Conservation (phyloP, 2,797 vertebrate species). For the Lindbergichthys nudifrons region DNA sequence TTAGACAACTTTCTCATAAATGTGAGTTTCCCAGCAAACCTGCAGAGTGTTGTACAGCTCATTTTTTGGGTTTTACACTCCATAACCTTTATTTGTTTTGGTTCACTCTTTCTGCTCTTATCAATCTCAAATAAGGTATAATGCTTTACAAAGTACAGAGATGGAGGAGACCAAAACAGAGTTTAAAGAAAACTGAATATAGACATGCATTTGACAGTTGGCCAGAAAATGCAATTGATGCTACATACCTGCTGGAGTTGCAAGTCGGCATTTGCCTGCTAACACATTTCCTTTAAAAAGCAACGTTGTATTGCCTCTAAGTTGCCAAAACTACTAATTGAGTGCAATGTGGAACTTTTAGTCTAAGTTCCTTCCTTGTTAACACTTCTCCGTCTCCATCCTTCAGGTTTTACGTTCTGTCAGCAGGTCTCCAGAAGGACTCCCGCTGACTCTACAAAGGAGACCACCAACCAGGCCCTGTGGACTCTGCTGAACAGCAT, state of each 20-base stretch:
- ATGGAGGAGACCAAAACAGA: neutral
- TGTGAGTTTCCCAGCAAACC: neutral
- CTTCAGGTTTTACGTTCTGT: conserved; percentile 86
- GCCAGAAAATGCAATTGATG: neutral
- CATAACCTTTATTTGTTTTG: neutral
- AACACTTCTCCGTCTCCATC: neutral
- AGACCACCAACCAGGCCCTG: conserved; percentile 88
- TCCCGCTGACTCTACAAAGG: conserved; percentile 73
- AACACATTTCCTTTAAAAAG: neutral
- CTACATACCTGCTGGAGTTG: neutral
- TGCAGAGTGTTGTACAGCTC: too few species aligned
- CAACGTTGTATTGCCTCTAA: neutral
- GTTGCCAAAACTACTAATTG: neutral
- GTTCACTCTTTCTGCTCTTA: neutral
- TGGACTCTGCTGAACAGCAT: conserved; percentile 88
- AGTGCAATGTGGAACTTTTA: too few species aligned
- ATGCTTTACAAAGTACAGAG: neutral
- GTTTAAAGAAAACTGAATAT: conserved; percentile 1
- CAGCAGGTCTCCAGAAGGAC: conserved; percentile 83
- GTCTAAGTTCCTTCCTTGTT: neutral
- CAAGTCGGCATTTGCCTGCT: neutral
- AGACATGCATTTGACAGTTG: neutral
- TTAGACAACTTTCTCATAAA: neutral
- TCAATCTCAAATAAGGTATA: neutral
- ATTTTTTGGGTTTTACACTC: neutral